Percentiles rank a stretch among this genome's conserved stretches.
phyloP scores from a whole-genome alignment of 2,113 vertebrate species.

The Jacana jacana region DNA sequence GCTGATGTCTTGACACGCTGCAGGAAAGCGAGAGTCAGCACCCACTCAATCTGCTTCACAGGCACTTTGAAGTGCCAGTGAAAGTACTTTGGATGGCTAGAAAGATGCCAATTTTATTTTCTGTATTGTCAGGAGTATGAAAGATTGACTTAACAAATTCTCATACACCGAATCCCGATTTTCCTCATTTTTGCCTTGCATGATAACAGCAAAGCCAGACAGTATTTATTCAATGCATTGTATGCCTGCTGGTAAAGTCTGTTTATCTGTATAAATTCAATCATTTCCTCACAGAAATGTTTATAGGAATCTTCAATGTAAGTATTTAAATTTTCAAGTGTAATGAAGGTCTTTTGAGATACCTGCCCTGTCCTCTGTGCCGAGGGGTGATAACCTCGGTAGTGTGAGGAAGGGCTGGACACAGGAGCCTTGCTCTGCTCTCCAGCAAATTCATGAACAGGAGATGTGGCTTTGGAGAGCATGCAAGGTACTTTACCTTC shows the following conservation, averaged over 20 bases:
- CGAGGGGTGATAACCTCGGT: background rate
- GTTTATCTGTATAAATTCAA: background rate
- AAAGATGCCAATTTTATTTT: background rate
- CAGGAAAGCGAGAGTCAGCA: background rate
- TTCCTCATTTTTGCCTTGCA: background rate
- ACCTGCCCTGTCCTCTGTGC: background rate
- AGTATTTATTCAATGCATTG: background rate
- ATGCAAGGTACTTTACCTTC: background rate
- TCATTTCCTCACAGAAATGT: background rate
- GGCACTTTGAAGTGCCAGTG: background rate
- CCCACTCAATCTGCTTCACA: background rate
- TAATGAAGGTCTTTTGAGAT: background rate
- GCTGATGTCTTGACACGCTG: background rate
- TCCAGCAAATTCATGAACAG: background rate
- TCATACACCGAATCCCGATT: background rate
- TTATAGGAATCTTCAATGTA: background rate
- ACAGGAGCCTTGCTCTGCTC: background rate
- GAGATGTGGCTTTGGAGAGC: background rate
- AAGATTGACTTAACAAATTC: background rate
- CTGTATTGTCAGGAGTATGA: background rate
- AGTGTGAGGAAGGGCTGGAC: background rate
- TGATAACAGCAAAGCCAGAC: background rate
- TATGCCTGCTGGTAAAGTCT: background rate
- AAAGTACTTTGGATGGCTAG: background rate
- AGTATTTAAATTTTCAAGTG: background rate